Evolutionary conservation across 2,888 invertebrate species (phyloP).

Genomic region (Isotomurus palustris): DNA sequence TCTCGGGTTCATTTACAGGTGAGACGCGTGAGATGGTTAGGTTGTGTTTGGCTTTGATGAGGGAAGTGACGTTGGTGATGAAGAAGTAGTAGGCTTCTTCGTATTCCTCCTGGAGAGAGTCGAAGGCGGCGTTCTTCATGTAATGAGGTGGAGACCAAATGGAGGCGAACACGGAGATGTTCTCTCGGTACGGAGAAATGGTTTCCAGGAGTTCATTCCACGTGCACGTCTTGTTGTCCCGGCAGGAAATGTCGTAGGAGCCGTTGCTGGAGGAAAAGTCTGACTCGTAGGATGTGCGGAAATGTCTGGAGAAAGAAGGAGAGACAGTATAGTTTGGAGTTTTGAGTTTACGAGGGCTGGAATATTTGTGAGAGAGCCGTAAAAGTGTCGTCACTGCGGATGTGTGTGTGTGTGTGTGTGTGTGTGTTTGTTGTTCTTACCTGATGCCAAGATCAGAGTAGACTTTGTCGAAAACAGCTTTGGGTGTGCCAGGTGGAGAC

Average conservation of each 20-base stretch:
- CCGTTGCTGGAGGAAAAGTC: constrained; percentile 24
- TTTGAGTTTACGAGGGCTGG: neutral
- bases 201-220: constrained; percentile 27
- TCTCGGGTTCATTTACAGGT: constrained; percentile 39
- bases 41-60: constrained; percentile 24
- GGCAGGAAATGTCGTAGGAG: constrained; percentile 28
- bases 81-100: constrained; percentile 16
- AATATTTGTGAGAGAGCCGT: neutral
- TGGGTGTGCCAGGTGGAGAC: constrained; percentile 13
- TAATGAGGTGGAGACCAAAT: constrained; percentile 40
- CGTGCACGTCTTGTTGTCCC: constrained; percentile 17
- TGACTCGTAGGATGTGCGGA: constrained; percentile 31
- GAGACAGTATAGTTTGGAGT: neutral
- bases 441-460: constrained; percentile 32
- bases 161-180: constrained; percentile 24
- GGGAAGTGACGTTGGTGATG: constrained; percentile 20
- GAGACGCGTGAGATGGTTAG: constrained; percentile 29
- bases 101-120: constrained; percentile 19
- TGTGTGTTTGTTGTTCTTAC: too few relatives aligned
- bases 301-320: constrained; percentile 15
- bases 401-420: too few relatives aligned
- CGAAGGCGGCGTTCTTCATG: constrained; percentile 29
- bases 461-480: constrained; percentile 19
- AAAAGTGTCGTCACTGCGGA: too few relatives aligned
- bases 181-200: constrained; percentile 14